A percentile compares a stretch with the other conserved stretches of the same genome.
These are phyloP conservation scores for Ascaphus truei DNA, from an alignment of 2,113 vertebrate species.

Conservation along the genomic window DNA sequence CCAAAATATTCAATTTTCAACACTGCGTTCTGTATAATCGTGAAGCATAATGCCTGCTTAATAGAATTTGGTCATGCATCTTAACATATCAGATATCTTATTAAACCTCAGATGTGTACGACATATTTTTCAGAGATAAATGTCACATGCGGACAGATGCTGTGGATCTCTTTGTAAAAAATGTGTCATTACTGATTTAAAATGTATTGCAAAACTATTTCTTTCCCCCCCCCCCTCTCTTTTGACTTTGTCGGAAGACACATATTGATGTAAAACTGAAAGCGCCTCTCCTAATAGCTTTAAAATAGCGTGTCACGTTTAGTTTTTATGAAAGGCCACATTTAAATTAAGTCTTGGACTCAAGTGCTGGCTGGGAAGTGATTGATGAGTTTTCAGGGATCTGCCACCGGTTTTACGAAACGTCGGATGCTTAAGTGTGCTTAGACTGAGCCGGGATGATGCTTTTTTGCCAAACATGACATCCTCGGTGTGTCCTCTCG, in stretches of 20 bases:
- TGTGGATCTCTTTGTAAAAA: conserved; percentile 17
- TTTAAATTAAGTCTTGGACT: conserved; percentile 40
- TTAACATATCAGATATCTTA: conserved; percentile 21
- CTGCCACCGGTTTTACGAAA: conserved; percentile 22
- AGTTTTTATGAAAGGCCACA: conserved; percentile 29
- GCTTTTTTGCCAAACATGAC: conserved; percentile 28
- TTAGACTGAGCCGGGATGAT: conserved; percentile 20
- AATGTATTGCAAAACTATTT: neutral
- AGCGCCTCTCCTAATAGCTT: conserved; percentile 28
- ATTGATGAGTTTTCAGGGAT: conserved; percentile 39
- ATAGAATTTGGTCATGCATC: conserved; percentile 31
- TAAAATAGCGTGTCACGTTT: conserved; percentile 27
- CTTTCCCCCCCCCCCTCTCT: neutral
- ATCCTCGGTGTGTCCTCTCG: conserved; percentile 27
- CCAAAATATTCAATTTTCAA: conserved; percentile 23
- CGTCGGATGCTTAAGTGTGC: conserved; percentile 36
- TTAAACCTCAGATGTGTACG: neutral
- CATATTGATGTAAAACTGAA: neutral
- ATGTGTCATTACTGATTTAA: conserved; percentile 1
- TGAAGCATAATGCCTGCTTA: conserved; percentile 2
- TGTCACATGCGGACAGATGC: neutral
- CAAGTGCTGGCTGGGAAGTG: conserved; percentile 27
- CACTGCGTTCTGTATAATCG: neutral
- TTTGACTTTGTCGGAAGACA: neutral
- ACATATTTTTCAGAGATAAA: neutral